These are phyloP conservation scores for Drosophila rufa DNA, from an alignment of 1,140 invertebrate species.

Conservation along the genomic window DNA sequence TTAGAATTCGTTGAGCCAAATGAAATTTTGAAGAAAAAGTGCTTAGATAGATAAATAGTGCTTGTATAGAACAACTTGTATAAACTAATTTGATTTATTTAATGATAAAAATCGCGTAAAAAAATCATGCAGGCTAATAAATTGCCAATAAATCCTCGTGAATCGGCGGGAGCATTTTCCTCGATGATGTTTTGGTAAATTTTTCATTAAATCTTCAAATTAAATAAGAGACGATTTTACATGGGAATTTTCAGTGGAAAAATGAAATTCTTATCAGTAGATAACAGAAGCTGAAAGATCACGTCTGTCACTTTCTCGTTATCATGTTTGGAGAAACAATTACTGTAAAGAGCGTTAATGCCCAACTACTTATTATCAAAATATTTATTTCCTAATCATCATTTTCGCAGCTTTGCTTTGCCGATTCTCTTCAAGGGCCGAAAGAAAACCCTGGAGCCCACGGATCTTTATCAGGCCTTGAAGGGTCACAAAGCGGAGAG, in stretches of 20 bases:
- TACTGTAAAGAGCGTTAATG: too few species aligned
- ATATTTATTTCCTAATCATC: not conserved
- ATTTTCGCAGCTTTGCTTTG: constrained; percentile 82
- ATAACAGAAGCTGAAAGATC: too few species aligned
- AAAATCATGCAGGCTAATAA: constrained; percentile 50
- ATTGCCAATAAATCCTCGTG: constrained; percentile 61
- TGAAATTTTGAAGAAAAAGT: not conserved
- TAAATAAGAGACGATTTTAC: not conserved
- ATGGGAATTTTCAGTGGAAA: not conserved
- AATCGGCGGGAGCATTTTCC: constrained; percentile 64
- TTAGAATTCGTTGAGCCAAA: not conserved
- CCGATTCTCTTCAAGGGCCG: constrained; percentile 86
- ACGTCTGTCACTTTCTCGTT: too few species aligned
- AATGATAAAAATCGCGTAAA: not conserved
- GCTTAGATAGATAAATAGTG: not conserved
- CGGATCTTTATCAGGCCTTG: constrained; percentile 87
- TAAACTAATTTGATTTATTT: not conserved
- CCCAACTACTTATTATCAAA: not conserved
- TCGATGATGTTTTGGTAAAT: constrained; percentile 69
- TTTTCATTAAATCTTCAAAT: not conserved
- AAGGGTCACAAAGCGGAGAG: constrained; percentile 85
- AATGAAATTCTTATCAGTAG: too few species aligned
- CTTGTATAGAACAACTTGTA: not conserved
- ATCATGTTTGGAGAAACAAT: too few species aligned
- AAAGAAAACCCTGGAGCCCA: constrained; percentile 86